phyloP scores from a whole-genome alignment of 2,113 vertebrate genomes.

The Nycticryphes semicollaris region DNA sequence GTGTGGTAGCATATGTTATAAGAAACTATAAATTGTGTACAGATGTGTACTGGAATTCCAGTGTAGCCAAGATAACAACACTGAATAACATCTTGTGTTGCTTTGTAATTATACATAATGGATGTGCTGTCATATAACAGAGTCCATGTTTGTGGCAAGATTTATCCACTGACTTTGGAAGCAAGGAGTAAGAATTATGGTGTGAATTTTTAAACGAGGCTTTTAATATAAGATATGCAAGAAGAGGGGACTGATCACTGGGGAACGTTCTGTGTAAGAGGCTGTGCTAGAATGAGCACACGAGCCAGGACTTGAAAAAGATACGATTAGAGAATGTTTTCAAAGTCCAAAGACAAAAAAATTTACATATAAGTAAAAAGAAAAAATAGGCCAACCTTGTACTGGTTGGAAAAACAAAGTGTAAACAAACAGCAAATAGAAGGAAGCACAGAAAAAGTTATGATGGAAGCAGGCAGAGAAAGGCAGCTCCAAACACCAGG shows the following conservation, averaged over 20 bases:
- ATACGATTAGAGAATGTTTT: neutral
- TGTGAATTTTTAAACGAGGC: neutral
- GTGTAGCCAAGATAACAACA: slow-evolving; percentile 16
- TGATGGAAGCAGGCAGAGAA: neutral
- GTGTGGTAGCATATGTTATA: slow-evolving; percentile 46
- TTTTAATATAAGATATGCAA: neutral
- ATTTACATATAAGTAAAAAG: neutral
- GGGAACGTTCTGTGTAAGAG: neutral
- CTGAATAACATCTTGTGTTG: neutral
- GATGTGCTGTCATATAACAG: neutral
- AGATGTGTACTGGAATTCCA: slow-evolving; percentile 43
- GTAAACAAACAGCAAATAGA: neutral
- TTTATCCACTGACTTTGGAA: slow-evolving; percentile 21
- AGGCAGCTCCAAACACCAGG: neutral
- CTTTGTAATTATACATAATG: slow-evolving; percentile 57
- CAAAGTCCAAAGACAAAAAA: neutral
- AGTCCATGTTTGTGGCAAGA: neutral
- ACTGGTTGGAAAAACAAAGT: neutral
- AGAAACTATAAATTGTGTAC: slow-evolving; percentile 44
- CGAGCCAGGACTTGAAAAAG: neutral
- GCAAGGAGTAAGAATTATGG: neutral
- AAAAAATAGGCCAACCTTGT: neutral
- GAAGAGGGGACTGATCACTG: neutral
- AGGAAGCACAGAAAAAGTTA: neutral
- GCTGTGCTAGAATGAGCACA: neutral